Percentiles rank a stretch among this genome's conserved stretches.
Evolutionary conservation across 2,113 vertebrate genomes (phyloP).

Genomic region (Ptychochromis oligacanthus): DNA sequence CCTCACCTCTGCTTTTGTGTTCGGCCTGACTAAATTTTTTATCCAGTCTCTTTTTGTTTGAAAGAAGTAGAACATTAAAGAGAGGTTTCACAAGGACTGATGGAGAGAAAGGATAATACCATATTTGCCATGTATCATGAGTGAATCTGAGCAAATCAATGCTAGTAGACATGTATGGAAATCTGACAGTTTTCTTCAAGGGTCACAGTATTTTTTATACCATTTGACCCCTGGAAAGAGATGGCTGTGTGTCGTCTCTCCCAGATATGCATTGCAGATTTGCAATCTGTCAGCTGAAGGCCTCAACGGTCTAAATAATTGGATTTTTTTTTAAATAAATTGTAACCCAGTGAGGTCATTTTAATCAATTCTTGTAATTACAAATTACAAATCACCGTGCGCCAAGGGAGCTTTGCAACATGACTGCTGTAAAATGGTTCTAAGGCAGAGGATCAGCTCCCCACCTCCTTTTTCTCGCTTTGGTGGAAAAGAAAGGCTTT

Average conservation of each 20-base stretch:
- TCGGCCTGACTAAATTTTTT: constrained; percentile 4
- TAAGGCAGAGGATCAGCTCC: constrained; percentile 8
- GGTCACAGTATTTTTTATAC: constrained; percentile 41
- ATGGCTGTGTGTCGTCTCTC: constrained; percentile 36
- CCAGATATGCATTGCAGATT: constrained; percentile 61
- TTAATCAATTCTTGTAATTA: constrained; percentile 82
- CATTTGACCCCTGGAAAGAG: constrained; percentile 46
- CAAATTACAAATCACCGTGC: constrained; percentile 67
- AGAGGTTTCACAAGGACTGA: not conserved
- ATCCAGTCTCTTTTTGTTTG: not conserved
- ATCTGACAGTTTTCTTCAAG: not conserved
- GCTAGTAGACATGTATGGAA: constrained; percentile 20
- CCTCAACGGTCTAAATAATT: constrained; percentile 71
- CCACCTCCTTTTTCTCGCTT: not conserved
- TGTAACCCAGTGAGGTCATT: constrained; percentile 77
- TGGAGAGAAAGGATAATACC: constrained; percentile 10
- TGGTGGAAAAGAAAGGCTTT: constrained; percentile 11
- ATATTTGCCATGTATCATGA: constrained; percentile 46
- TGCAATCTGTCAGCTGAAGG: constrained; percentile 66
- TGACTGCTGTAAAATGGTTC: constrained; percentile 46
- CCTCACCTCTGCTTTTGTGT: constrained; percentile 25
- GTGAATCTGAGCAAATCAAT: constrained; percentile 45
- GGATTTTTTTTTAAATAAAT: constrained; percentile 69
- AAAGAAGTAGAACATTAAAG: not conserved
- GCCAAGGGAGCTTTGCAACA: constrained; percentile 58